Base-by-base conservation (phyloP, 2,797 vertebrate species). In the Microhierax caerulescens region DNA sequence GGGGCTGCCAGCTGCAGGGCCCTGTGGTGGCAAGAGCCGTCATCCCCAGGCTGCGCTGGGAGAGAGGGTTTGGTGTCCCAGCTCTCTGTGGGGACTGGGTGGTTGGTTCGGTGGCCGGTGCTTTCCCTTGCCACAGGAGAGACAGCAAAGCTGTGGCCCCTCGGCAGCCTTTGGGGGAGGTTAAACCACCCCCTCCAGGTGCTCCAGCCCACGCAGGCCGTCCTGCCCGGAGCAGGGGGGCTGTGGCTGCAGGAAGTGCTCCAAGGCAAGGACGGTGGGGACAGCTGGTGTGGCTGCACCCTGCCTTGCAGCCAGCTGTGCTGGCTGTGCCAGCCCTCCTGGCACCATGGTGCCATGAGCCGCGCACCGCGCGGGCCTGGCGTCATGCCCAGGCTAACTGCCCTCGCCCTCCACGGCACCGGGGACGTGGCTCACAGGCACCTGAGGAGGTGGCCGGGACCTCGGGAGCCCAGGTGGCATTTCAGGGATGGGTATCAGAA, bases 321-420 rank as follows among this genome's bases (percentile, higher is more conserved):
- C 45, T 21, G 0, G 0, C 78, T 28, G 9, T 47, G 36, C 48
- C 54, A 43, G 54, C 50, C n/a, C 19, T 24, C 18, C 57, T 3
- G 6, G 21, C 25, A 32, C 18, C 1, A 0, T 2, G 27, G 5
- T 60, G 34, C 18, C 12, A 0, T 0, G 4, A 56, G 50, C 20
- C 2, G 0, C 34, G 39, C 20, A 9, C 12, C 13, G 4, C 18
- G 3, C 0, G 9, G 3, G 10, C 25, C 28, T 36, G n/a, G 43
- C 23, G 17, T 69, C 28, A 16, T 11, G 37, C 36, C 11, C 30
- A 28, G 30, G 15, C 2, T 17, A 32, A 10, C 3, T 5, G 0
- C 5, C 25, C 63, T 51, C 32, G 32, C 8, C 4, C 3, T 15
- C 50, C 7, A 4, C 28, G 21, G n/a, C n/a, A 25, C 34, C 2